phyloP scores from a whole-genome alignment of 1,140 invertebrate species.

The Pseudomyrmex concolor region DNA sequence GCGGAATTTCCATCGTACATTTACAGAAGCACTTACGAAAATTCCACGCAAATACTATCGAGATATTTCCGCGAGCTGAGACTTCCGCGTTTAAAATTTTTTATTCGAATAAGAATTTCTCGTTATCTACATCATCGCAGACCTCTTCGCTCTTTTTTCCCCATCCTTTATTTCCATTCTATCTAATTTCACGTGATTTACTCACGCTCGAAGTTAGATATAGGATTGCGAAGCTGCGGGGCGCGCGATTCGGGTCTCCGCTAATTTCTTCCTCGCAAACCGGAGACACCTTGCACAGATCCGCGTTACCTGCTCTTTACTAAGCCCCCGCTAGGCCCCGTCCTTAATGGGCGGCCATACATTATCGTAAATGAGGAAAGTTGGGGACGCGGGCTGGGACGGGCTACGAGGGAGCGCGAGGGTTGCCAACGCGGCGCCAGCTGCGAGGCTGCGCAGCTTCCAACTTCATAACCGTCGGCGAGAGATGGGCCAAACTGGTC shows the following conservation, averaged over 20 bases:
- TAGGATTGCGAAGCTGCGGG: conserved; percentile 47
- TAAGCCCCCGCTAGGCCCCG: conserved; percentile 69
- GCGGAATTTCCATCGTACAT: too few species aligned
- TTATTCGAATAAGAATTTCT: neutral
- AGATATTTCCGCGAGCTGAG: conserved; percentile 10
- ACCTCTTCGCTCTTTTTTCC: neutral
- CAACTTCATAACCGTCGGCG: conserved; percentile 78
- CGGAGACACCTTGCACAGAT: conserved; percentile 76
- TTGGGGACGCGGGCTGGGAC: conserved; percentile 60
- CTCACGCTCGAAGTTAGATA: conserved; percentile 37
- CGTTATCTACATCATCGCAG: neutral
- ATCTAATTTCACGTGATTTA: conserved; percentile 49
- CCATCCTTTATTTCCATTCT: conserved; percentile 29
- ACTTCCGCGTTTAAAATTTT: too few species aligned
- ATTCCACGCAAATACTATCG: neutral
- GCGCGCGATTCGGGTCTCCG: conserved; percentile 64
- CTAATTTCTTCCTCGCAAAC: conserved; percentile 77
- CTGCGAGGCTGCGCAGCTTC: conserved; percentile 70
- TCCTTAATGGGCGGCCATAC: conserved; percentile 81
- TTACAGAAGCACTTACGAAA: neutral
- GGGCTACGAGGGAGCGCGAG: conserved; percentile 30
- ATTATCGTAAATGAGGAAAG: conserved; percentile 83
- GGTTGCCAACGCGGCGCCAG: conserved; percentile 78
- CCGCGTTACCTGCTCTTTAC: conserved; percentile 75
- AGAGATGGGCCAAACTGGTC: conserved; percentile 63